These are phyloP conservation scores for Dendroctonus ponderosae DNA, from an alignment of 1,140 invertebrate genomes.

Conservation along the genomic window DNA sequence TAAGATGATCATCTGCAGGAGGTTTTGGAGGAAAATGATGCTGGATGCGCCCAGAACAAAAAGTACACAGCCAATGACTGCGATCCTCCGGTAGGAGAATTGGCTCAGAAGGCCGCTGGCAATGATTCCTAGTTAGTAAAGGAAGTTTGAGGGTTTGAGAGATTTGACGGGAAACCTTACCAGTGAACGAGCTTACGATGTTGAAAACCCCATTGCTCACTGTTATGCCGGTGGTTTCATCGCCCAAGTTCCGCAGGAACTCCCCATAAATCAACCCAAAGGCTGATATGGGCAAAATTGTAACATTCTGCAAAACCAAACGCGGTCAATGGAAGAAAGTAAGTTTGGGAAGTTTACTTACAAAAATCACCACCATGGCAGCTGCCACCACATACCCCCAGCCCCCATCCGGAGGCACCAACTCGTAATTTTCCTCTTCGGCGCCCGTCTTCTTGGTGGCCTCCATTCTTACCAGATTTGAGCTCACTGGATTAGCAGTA, in stretches of 20 bases:
- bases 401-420: constrained; percentile 18
- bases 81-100: constrained; percentile 18
- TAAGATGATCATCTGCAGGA: constrained; percentile 9
- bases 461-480: too few relatives aligned
- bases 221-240: constrained; percentile 24
- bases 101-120: constrained; percentile 13
- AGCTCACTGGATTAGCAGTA: too few relatives aligned
- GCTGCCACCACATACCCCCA: constrained; percentile 16
- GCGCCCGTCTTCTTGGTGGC: too few relatives aligned
- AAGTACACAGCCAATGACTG: constrained; percentile 2
- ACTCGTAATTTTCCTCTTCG: neutral
- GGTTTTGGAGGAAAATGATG: constrained; percentile 10
- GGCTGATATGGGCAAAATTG: constrained; percentile 57
- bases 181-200: constrained; percentile 11
- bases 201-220: constrained; percentile 19
- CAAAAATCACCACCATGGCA: constrained; percentile 2
- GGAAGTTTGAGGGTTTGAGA: too few relatives aligned
- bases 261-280: constrained; percentile 25
- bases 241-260: constrained; percentile 16
- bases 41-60: neutral
- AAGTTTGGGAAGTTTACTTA: neutral
- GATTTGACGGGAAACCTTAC: neutral
- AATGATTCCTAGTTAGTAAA: constrained; percentile 1
- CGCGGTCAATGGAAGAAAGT: neutral
- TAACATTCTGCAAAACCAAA: constrained; percentile 52